phyloP scores from a whole-genome alignment of 2,888 invertebrate genomes.

The Laothoe populi region DNA sequence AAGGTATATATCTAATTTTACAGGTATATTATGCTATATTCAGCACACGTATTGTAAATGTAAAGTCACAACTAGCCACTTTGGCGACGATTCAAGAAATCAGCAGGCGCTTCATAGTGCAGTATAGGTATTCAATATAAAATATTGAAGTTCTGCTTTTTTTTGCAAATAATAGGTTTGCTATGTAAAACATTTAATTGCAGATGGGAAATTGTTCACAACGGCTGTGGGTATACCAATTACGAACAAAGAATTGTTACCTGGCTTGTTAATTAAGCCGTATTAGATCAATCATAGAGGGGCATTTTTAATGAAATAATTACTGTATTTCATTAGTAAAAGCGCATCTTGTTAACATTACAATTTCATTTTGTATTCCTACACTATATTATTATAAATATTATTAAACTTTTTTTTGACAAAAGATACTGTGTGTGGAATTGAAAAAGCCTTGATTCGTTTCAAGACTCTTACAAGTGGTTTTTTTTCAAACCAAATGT shows the following conservation, averaged over 20 bases:
- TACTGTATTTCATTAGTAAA: slow-evolving; percentile 14
- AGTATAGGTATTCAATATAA: slow-evolving; percentile 42
- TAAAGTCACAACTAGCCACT: slow-evolving; percentile 53
- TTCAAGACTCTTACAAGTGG: too few species aligned
- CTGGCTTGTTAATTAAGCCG: slow-evolving; percentile 21
- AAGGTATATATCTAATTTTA: slow-evolving; percentile 24
- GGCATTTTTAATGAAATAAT: slow-evolving; percentile 16
- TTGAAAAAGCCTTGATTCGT: too few species aligned
- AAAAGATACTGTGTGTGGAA: background rate
- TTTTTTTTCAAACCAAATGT: too few species aligned
- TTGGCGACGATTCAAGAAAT: slow-evolving; percentile 73
- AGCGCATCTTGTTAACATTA: background rate
- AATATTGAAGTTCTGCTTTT: slow-evolving; percentile 25
- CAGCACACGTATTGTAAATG: slow-evolving; percentile 60
- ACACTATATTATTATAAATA: background rate
- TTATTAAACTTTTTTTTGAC: background rate
- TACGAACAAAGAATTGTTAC: slow-evolving; percentile 20
- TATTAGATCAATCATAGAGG: slow-evolving; percentile 22
- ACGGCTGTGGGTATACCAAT: slow-evolving; percentile 9
- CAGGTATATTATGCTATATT: too few species aligned
- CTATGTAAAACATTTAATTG: background rate
- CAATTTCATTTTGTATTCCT: background rate
- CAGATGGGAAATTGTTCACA: slow-evolving; percentile 8
- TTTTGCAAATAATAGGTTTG: slow-evolving; percentile 16
- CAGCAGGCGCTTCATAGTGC: slow-evolving; percentile 42